Evolutionary conservation across 2,113 vertebrate species (phyloP).

Genomic region (Zosterops pallidus): DNA sequence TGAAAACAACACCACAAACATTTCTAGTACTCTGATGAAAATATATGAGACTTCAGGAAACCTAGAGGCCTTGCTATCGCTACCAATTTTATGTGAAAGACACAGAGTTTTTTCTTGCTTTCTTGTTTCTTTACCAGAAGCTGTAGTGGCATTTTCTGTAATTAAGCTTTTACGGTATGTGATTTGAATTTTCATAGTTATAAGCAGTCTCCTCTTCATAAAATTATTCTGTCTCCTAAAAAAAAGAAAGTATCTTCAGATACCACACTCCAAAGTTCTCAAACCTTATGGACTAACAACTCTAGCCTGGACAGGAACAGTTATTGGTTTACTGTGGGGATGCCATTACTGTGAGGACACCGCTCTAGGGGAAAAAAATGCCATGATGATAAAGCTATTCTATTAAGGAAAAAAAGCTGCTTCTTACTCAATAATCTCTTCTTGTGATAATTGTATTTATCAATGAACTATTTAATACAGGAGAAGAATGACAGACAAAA

Average conservation of each 20-base stretch:
- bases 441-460: neutral
- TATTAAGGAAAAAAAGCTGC: accelerated
- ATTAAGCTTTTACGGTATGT: neutral
- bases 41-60: neutral
- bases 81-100: neutral
- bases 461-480: neutral
- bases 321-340: neutral
- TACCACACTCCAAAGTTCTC: neutral
- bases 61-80: neutral
- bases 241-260: neutral
- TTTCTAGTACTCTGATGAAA: neutral
- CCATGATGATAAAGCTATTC: neutral
- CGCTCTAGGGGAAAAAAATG: neutral
- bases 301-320: neutral
- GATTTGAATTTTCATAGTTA: neutral
- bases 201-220: neutral
- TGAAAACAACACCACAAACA: neutral
- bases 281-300: neutral
- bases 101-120: neutral
- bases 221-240: neutral
- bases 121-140: neutral
- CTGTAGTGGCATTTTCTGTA: neutral
- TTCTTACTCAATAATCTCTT: neutral
- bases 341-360: neutral
- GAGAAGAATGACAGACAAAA: neutral